These are phyloP conservation scores for Calyptommatus sinebrachiatus DNA, from an alignment of 2,113 vertebrate genomes.

Conservation along the genomic window DNA sequence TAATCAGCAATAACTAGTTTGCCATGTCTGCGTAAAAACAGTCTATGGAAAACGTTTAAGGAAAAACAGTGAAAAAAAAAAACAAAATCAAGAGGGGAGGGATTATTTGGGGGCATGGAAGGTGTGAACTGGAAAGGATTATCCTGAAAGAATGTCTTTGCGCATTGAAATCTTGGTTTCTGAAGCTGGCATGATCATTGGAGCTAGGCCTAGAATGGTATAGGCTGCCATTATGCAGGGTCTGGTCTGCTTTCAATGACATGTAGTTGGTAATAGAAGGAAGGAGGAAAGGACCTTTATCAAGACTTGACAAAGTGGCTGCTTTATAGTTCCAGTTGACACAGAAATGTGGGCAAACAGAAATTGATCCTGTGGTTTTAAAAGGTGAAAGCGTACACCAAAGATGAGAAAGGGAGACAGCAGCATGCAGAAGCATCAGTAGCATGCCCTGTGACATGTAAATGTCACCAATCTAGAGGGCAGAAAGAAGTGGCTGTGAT, in stretches of 20 bases:
- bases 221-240: too few species aligned
- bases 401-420: neutral
- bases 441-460: neutral
- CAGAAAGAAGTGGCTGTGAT: neutral
- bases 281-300: neutral
- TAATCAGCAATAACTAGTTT: too few species aligned
- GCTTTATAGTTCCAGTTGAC: neutral
- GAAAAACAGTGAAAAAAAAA: too few species aligned
- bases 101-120: neutral
- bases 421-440: neutral
- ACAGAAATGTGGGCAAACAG: slow-evolving; percentile 11
- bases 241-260: too few species aligned
- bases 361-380: slow-evolving; percentile 1
- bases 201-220: too few species aligned
- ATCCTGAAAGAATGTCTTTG: neutral
- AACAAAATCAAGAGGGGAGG: too few species aligned
- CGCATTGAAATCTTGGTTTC: neutral
- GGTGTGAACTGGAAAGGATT: too few species aligned
- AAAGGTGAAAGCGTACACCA: neutral
- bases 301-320: neutral
- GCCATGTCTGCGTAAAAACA: too few species aligned
- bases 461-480: neutral
- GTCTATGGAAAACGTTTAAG: too few species aligned
- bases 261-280: too few species aligned
- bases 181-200: too few species aligned